Conservation (phyloP, 2,888 invertebrate species). For the Lysandra bellargus region DNA sequence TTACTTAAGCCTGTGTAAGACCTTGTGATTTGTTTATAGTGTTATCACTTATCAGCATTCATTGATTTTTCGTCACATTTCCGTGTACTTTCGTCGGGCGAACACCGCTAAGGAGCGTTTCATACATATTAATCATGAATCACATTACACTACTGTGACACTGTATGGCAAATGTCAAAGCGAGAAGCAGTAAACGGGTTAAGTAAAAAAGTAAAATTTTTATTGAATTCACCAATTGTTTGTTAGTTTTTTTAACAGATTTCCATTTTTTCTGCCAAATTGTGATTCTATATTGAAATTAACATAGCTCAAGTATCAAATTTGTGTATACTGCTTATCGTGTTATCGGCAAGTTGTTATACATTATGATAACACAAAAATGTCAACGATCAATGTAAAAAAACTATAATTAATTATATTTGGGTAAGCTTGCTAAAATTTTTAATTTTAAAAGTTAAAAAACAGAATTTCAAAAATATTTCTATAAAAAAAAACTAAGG, state of each 20-base stretch:
- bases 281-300: background rate
- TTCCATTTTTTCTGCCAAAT: background rate
- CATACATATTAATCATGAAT: constrained; percentile 17
- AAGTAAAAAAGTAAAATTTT: background rate
- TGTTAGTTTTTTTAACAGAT: background rate
- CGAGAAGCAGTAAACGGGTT: background rate
- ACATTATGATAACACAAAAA: constrained; percentile 17
- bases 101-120: background rate
- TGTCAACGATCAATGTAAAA: constrained; percentile 1
- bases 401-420: background rate
- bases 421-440: background rate
- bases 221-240: no score
- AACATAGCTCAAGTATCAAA: background rate
- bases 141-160: background rate
- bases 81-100: background rate
- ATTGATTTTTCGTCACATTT: background rate
- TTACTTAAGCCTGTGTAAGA: background rate
- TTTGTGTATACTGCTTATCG: background rate
- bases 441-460: background rate
- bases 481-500: no score
- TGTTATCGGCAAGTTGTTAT: constrained; percentile 17
- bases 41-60: background rate
- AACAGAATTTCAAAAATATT: no score
- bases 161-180: background rate
- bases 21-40: background rate